A percentile compares a stretch with the other conserved stretches of the same genome.
These are phyloP conservation scores for Procambarus clarkii DNA, from an alignment of 1,140 invertebrate genomes.

Conservation along the genomic window DNA sequence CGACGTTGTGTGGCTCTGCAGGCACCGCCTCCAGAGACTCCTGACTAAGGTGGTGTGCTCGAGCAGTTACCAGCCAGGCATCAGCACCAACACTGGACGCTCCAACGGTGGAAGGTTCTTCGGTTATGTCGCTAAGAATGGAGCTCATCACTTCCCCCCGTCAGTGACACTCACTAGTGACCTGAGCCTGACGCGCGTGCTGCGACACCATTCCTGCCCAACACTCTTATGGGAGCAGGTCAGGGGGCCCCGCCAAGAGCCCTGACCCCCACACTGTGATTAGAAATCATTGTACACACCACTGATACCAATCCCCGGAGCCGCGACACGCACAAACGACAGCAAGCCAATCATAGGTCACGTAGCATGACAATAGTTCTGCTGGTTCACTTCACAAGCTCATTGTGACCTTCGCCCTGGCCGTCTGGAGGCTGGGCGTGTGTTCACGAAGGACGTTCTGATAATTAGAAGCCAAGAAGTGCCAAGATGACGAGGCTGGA, in stretches of 20 bases:
- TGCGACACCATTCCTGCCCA: not conserved
- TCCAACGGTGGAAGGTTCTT: constrained; percentile 3
- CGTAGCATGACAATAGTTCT: not conserved
- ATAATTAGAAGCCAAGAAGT: not conserved
- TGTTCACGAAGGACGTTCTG: not conserved
- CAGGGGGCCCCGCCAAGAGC: not conserved
- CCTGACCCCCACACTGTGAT: not conserved
- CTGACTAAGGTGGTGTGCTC: not conserved
- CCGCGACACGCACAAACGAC: not conserved
- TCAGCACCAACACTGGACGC: constrained; percentile 29
- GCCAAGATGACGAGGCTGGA: not conserved
- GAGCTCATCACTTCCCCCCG: constrained; percentile 49
- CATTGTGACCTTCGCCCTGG: not conserved
- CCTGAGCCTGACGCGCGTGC: not conserved
- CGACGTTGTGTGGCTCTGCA: not conserved
- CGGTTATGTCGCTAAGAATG: not conserved
- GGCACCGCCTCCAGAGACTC: not conserved
- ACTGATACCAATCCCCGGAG: not conserved
- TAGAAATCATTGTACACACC: not conserved
- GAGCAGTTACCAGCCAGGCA: not conserved
- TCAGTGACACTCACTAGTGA: not conserved
- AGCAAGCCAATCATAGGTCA: not conserved
- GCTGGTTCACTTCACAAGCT: not conserved
- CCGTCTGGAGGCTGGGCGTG: not conserved
- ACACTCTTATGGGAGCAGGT: no score